A percentile compares a stretch with the other conserved stretches of the same genome.
These are phyloP conservation scores for Marmota monax DNA, from an alignment of 2,113 vertebrate genomes.

Conservation along the genomic window DNA sequence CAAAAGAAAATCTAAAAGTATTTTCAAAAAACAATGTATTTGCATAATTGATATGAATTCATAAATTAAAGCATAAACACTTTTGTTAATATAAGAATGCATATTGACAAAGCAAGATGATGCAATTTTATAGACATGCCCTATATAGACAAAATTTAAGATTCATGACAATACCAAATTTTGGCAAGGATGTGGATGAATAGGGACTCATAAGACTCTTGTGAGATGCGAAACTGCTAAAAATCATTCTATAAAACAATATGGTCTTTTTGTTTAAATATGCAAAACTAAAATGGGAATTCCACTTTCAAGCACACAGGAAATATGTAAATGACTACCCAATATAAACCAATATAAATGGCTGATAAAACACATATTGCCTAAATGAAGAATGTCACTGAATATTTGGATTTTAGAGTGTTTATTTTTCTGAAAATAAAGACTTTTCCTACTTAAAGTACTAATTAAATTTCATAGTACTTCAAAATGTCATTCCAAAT, in stretches of 20 bases:
- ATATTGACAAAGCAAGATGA: background rate
- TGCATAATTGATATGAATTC: background rate
- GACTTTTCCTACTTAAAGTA: background rate
- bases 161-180: background rate
- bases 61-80: background rate
- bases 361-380: background rate
- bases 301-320: background rate
- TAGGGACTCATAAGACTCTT: background rate
- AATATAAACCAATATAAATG: background rate
- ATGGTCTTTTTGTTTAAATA: background rate
- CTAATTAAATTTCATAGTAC: background rate
- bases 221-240: constrained; percentile 32
- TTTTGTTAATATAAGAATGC: background rate
- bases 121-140: background rate
- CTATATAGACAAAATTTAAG: background rate
- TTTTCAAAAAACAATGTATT: background rate
- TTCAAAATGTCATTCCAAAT: background rate
- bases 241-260: background rate
- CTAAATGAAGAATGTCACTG: background rate
- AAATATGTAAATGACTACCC: background rate
- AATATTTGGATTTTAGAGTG: background rate
- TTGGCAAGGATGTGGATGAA: background rate
- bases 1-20: background rate
- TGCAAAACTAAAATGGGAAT: background rate
- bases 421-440: background rate